Evolutionary conservation across 2,888 invertebrate genomes (phyloP).

Genomic region (Dexiosoma caninum): DNA sequence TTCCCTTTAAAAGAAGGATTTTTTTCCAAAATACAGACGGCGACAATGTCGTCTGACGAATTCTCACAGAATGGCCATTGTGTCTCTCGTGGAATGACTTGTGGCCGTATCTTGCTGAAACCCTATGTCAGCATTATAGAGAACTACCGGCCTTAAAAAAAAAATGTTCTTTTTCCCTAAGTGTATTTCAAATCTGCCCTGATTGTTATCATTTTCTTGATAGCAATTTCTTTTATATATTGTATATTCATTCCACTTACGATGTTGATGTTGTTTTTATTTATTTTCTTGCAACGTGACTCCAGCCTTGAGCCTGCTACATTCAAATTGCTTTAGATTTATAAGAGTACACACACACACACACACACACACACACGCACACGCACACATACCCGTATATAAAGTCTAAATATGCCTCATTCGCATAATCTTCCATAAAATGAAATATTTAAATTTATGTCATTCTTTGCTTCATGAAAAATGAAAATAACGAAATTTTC

Average conservation of each 20-base stretch:
- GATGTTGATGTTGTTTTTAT: neutral
- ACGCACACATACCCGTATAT: neutral
- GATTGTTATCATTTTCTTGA: neutral
- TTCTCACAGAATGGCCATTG: no score
- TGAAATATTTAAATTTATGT: slow-evolving; percentile 52
- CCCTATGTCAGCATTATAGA: no score
- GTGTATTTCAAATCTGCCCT: slow-evolving; percentile 3
- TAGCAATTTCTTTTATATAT: neutral
- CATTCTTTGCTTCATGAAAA: neutral
- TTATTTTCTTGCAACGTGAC: neutral
- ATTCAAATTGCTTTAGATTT: neutral
- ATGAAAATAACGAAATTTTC: slow-evolving; percentile 14
- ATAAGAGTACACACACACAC: no score
- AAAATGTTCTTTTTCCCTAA: neutral
- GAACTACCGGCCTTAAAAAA: no score
- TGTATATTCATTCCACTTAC: neutral
- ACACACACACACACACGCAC: no score
- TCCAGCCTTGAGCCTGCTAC: slow-evolving; percentile 44
- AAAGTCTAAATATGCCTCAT: slow-evolving; percentile 25
- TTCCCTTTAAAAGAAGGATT: no score
- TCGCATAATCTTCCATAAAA: slow-evolving; percentile 32
- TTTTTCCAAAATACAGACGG: no score
- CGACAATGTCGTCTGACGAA: no score
- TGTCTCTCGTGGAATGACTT: no score
- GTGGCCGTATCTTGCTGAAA: no score